Percentiles rank a stretch among this genome's conserved stretches.
Evolutionary conservation across 2,113 vertebrate genomes (phyloP).

Genomic region (Tursiops truncatus): DNA sequence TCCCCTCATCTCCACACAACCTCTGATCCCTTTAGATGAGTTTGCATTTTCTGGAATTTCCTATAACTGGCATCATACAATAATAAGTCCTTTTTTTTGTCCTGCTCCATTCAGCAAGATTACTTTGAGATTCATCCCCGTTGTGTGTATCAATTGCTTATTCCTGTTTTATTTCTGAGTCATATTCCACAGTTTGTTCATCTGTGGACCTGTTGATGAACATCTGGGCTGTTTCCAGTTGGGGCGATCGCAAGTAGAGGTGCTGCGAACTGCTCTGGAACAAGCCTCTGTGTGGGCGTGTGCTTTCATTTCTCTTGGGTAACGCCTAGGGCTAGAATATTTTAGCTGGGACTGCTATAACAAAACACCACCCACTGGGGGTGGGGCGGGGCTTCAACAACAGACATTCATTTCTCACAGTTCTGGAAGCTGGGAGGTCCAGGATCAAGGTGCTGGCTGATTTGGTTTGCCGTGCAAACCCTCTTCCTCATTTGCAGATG

Average conservation of each 20-base stretch:
- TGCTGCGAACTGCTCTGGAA: not conserved
- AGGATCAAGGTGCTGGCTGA: not conserved
- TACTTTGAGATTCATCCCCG: not conserved
- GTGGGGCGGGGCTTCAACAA: not conserved
- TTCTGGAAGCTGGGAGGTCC: not conserved
- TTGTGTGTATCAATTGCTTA: fast-evolving
- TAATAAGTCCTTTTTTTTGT: fast-evolving
- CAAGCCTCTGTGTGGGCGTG: fast-evolving
- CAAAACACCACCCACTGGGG: not conserved
- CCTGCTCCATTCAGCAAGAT: not conserved
- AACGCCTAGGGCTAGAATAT: not conserved
- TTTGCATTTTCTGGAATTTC: not conserved
- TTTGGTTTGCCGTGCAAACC: not conserved
- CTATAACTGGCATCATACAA: fast-evolving
- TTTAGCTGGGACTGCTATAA: not conserved
- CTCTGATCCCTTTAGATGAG: not conserved
- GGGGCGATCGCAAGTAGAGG: not conserved
- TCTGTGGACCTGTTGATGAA: not conserved
- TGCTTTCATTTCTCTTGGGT: too few relatives aligned
- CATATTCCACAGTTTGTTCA: not conserved
- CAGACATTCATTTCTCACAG: not conserved
- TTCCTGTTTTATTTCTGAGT: not conserved
- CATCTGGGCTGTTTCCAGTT: not conserved
- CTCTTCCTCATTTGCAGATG: not conserved
- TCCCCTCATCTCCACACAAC: not conserved